A percentile compares a stretch with the other conserved stretches of the same genome.
Evolutionary conservation across 2,797 vertebrate genomes (phyloP).

Genomic region (Choloepus didactylus): DNA sequence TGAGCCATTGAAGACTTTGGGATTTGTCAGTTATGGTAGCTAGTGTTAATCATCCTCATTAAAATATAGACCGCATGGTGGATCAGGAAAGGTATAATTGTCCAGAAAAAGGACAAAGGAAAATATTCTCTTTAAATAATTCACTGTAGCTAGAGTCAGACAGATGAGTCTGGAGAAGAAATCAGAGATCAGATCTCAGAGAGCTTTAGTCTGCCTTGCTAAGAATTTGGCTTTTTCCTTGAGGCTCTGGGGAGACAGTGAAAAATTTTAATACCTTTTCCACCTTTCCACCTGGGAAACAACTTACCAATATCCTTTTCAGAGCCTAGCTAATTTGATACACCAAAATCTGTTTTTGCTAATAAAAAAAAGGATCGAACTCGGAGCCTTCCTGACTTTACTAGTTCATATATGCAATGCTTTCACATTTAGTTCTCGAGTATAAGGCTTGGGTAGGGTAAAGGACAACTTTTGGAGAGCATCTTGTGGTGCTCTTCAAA

Average conservation of each 20-base stretch:
- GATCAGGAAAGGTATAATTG: not conserved
- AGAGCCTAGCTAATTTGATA: slow-evolving; percentile 66
- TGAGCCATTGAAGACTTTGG: not conserved
- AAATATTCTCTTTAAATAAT: slow-evolving; percentile 23
- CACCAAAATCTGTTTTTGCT: slow-evolving; percentile 64
- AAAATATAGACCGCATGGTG: not conserved
- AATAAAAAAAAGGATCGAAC: slow-evolving; percentile 73
- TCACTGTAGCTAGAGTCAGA: slow-evolving; percentile 63
- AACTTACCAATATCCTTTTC: slow-evolving; percentile 73
- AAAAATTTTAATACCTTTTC: slow-evolving; percentile 85
- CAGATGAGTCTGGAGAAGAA: slow-evolving; percentile 82
- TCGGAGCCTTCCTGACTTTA: slow-evolving; percentile 53
- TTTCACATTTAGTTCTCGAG: not conserved
- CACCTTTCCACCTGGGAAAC: slow-evolving; percentile 79
- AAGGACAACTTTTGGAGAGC: not conserved
- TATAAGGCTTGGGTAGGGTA: not conserved
- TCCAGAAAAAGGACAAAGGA: slow-evolving; percentile 14
- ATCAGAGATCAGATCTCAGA: slow-evolving; percentile 72
- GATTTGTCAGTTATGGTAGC: not conserved
- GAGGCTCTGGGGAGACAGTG: slow-evolving; percentile 76
- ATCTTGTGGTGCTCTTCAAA: not conserved
- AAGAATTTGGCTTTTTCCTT: slow-evolving; percentile 49
- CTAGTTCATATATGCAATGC: not conserved
- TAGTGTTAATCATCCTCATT: not conserved
- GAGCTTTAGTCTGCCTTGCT: slow-evolving; percentile 71